These are phyloP conservation scores for Maconellicoccus hirsutus DNA, from an alignment of 1,140 invertebrate genomes.

Conservation along the genomic window DNA sequence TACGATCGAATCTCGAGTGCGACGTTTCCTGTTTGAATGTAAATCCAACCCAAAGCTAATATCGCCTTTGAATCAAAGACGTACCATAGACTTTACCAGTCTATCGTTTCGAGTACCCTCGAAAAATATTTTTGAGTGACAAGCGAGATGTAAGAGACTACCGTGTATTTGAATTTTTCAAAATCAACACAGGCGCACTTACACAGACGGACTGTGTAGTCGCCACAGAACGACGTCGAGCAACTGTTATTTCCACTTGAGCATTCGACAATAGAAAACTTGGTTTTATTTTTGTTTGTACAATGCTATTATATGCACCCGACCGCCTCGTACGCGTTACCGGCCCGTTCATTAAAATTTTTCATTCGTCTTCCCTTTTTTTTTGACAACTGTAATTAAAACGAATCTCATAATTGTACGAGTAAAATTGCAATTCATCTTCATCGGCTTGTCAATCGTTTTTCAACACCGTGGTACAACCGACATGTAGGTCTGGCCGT, in stretches of 20 bases:
- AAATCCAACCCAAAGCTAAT: slow-evolving; percentile 11
- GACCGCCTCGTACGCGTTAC: not conserved
- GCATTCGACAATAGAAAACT: not conserved
- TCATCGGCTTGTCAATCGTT: too few relatives aligned
- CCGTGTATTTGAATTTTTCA: not conserved
- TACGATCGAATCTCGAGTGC: slow-evolving; percentile 13
- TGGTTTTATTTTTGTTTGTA: slow-evolving; percentile 17
- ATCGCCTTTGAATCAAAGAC: not conserved
- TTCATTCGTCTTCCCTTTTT: not conserved
- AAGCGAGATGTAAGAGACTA: not conserved
- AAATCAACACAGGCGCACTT: not conserved
- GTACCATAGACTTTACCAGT: not conserved
- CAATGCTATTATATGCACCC: slow-evolving; percentile 14
- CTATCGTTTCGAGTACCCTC: not conserved
- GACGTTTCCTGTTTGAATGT: slow-evolving; percentile 5
- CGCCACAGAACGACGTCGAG: not conserved
- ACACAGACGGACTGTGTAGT: not conserved
- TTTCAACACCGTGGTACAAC: too few relatives aligned
- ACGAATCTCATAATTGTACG: not conserved
- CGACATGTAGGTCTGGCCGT: too few relatives aligned
- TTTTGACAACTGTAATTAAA: slow-evolving; percentile 20
- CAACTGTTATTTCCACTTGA: slow-evolving; percentile 22
- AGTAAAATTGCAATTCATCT: too few relatives aligned
- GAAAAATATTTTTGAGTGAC: not conserved
- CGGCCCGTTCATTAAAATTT: not conserved